A percentile compares a stretch with the other conserved stretches of the same genome.
These are phyloP conservation scores for Metopia argyrocephala DNA, from an alignment of 2,888 invertebrate species.

Conservation along the genomic window DNA sequence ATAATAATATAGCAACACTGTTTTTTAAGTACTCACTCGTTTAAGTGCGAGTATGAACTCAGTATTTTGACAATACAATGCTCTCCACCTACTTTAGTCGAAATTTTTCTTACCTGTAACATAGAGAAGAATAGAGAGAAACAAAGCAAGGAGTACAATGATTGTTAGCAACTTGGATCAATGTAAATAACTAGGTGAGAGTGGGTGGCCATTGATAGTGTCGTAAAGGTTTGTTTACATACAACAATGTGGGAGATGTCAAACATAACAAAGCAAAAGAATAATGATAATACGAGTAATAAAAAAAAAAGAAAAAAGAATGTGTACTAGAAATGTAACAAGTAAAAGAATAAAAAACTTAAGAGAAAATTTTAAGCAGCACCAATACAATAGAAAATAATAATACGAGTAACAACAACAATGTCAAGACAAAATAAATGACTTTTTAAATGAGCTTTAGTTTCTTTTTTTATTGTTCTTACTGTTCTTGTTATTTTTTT, in stretches of 20 bases:
- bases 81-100: neutral
- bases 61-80: neutral
- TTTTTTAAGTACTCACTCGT: neutral
- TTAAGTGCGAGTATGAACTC: too few species aligned
- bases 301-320: neutral
- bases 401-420: constrained; percentile 9
- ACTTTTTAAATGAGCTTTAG: constrained; percentile 37
- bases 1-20: neutral
- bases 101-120: neutral
- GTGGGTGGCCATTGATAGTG: neutral
- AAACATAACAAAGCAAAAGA: neutral
- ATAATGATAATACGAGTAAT: neutral
- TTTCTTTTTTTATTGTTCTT: neutral
- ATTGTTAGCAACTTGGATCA: neutral
- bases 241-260: neutral
- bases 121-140: neutral
- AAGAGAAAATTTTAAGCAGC: neutral
- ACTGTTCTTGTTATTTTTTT: neutral
- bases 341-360: neutral
- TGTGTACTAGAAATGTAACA: neutral
- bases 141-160: neutral
- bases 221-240: neutral
- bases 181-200: neutral
- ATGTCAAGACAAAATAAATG: constrained; percentile 31
- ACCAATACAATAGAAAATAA: neutral